phyloP scores from a whole-genome alignment of 2,797 vertebrate species.

The Poeciliopsis infans region DNA sequence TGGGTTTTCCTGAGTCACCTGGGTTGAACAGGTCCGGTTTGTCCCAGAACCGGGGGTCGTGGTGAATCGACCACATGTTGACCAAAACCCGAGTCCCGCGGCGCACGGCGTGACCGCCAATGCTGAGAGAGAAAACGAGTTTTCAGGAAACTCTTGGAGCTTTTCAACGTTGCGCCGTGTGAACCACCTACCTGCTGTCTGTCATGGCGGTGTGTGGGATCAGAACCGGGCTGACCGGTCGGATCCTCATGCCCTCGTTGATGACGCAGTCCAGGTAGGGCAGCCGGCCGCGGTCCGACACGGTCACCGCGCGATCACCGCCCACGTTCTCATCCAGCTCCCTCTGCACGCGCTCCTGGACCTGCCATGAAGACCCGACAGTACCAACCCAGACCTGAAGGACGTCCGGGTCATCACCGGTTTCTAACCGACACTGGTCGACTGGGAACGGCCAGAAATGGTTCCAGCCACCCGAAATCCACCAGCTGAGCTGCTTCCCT shows the following conservation, averaged over 20 bases:
- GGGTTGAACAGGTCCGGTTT: conserved; percentile 78
- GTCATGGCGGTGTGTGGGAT: conserved; percentile 81
- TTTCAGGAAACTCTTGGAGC: not conserved
- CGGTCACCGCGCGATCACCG: conserved; percentile 50
- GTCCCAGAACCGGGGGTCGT: conserved; percentile 79
- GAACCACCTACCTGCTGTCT: conserved; percentile 75
- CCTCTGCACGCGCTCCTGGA: conserved; percentile 76
- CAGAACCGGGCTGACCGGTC: conserved; percentile 82
- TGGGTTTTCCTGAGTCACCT: conserved; percentile 55
- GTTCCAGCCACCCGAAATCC: no score
- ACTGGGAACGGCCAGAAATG: no score
- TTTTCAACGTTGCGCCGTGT: not conserved
- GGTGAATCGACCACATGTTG: conserved; percentile 86
- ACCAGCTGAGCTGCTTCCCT: no score
- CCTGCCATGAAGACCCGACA: conserved; percentile 47
- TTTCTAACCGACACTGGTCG: no score
- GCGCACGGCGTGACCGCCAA: conserved; percentile 70
- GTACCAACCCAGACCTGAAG: not conserved
- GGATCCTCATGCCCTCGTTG: conserved; percentile 83
- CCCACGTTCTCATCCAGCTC: conserved; percentile 82
- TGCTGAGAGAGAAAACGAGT: conserved; percentile 48
- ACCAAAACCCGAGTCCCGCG: conserved; percentile 81
- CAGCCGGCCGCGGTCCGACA: conserved; percentile 72
- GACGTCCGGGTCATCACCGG: not conserved
- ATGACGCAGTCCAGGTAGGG: conserved; percentile 80